Conservation (phyloP, 2,888 invertebrate genomes). For the Eupithecia tripunctaria region DNA sequence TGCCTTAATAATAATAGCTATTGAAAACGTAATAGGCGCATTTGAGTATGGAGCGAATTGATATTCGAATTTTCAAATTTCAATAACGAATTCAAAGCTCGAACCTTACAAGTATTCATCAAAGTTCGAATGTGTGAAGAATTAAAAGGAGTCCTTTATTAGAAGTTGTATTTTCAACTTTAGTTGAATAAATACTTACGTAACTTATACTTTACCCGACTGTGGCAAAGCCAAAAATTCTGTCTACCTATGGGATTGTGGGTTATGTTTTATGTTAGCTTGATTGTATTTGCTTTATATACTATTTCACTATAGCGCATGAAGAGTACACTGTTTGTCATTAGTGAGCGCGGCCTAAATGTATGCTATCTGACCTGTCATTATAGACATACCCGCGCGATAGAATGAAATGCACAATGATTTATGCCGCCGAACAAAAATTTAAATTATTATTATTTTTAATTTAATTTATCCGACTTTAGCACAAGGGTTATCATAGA, state of each 20-base stretch:
- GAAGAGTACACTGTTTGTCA: no score
- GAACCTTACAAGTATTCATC: not conserved
- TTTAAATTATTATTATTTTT: no score
- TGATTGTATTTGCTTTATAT: not conserved
- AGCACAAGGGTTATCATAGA: no score
- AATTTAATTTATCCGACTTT: no score
- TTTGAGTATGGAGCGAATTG: slow-evolving; percentile 37
- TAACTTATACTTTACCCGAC: not conserved
- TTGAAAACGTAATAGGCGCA: slow-evolving; percentile 38
- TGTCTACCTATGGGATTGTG: not conserved
- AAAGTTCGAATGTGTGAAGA: not conserved
- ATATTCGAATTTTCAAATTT: slow-evolving; percentile 1
- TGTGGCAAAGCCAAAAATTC: not conserved
- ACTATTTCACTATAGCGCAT: not conserved
- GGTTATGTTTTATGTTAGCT: not conserved
- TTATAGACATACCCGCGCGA: no score
- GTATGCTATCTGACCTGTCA: no score
- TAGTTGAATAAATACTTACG: not conserved
- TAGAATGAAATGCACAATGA: no score
- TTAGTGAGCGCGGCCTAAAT: no score
- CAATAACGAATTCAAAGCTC: not conserved
- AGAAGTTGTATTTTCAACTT: not conserved
- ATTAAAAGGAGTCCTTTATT: not conserved
- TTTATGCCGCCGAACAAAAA: no score
- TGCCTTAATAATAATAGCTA: slow-evolving; percentile 45